phyloP scores from a whole-genome alignment of 2,888 invertebrate species.

The Erynnis tages region DNA sequence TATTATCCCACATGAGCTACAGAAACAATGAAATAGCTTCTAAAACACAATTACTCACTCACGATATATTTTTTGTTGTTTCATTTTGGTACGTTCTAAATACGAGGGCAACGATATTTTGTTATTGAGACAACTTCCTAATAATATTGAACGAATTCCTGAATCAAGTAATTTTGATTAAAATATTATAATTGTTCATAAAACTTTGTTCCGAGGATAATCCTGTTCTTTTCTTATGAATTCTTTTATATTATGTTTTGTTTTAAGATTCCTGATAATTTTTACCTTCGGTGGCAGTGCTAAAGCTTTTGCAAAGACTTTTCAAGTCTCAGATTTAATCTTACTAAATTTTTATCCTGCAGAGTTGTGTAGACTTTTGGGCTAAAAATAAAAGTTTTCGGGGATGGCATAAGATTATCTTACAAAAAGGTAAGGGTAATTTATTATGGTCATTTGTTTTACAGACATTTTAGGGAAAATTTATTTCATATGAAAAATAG shows the following conservation, averaged over 20 bases:
- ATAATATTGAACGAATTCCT: too few relatives aligned
- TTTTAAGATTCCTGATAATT: background rate
- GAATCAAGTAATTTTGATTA: background rate
- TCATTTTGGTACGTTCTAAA: too few relatives aligned
- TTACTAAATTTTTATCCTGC: slow-evolving; percentile 19
- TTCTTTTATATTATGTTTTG: background rate
- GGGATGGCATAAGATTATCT: background rate
- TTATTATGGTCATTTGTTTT: background rate
- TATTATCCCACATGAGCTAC: background rate
- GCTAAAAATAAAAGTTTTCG: background rate
- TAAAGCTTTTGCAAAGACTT: slow-evolving; percentile 7
- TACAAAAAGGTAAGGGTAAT: background rate
- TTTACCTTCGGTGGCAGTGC: background rate
- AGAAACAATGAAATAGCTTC: background rate
- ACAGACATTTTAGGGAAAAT: background rate
- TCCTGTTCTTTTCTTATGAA: background rate
- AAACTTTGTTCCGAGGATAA: background rate
- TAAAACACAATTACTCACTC: background rate
- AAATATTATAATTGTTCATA: background rate
- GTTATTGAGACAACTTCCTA: too few relatives aligned
- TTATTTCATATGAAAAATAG: background rate
- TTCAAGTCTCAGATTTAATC: slow-evolving; percentile 6
- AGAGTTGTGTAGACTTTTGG: slow-evolving; percentile 14
- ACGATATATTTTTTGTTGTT: background rate
- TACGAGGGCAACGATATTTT: too few relatives aligned